Conservation (phyloP, 1,140 invertebrate species). For the Lysiphlebus fabarum region DNA sequence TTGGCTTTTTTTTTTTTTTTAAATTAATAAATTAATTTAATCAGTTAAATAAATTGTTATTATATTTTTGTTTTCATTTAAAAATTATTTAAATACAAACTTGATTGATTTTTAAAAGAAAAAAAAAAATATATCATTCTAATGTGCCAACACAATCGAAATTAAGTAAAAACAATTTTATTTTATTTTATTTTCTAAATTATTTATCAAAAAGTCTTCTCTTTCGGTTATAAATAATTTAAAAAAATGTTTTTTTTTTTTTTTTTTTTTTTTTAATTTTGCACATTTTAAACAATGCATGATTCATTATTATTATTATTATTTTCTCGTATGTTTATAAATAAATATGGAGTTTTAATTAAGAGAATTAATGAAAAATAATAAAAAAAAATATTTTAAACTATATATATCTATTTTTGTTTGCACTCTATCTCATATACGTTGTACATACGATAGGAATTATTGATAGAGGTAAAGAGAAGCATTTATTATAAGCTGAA, state of each 20-base stretch:
- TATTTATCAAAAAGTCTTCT: too few species aligned
- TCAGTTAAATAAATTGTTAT: too few species aligned
- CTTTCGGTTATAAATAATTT: too few species aligned
- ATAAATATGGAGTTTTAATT: too few species aligned
- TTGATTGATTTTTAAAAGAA: slow-evolving; percentile 20
- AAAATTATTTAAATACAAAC: too few species aligned
- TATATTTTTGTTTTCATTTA: too few species aligned
- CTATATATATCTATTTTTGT: slow-evolving; percentile 51
- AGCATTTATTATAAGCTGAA: slow-evolving; percentile 13
- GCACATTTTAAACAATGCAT: slow-evolving; percentile 30
- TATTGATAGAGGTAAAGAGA: slow-evolving; percentile 13
- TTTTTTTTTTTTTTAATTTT: too few species aligned
- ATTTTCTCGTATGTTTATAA: slow-evolving; percentile 36
- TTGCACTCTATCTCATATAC: slow-evolving; percentile 41
- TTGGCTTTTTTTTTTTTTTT: too few species aligned
- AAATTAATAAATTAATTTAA: too few species aligned
- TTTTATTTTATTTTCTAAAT: too few species aligned
- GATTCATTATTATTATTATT: slow-evolving; percentile 1
- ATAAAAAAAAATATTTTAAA: slow-evolving; percentile 42
- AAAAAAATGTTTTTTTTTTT: slow-evolving; percentile 21
- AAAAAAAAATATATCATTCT: slow-evolving; percentile 35
- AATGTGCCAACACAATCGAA: slow-evolving; percentile 53
- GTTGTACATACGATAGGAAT: slow-evolving; percentile 24
- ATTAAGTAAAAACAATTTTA: too few species aligned
- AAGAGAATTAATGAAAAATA: slow-evolving; percentile 11